Base-by-base conservation (phyloP, 2,797 vertebrate species). In the Brachymystax lenok region DNA sequence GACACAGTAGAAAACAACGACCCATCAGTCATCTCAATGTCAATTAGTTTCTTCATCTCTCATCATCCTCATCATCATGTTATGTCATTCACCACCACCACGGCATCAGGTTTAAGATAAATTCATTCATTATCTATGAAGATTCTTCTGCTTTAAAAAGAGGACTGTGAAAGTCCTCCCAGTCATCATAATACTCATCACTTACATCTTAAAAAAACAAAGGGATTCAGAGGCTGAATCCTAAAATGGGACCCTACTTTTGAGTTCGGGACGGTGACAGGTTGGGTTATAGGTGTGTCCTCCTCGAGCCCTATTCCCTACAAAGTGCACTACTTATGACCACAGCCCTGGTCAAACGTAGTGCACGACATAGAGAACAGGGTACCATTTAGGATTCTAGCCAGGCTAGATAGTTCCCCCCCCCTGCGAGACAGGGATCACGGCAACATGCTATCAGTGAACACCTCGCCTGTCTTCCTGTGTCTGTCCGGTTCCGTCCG, bases 131-230 rank as follows among this genome's bases (percentile, higher is more conserved):
- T 56, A 56, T 88, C 90, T 93, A 94, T 59, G 19, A 86, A 85
- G 91, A 93, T 93, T 94, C 56, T 89, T 86, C 91, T 94, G 93
- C 90, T 90, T 94, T 95, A 95, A 96, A 96, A 96, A 96, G 93
- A 94, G 50, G 86, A 87, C 87, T 78, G 81, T 52, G 80, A 61
- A 83, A 82, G 85, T 80, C 94, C 88, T 94, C 95, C 94, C 93
- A 94, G 92, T 93, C 90, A 33, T 93, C 90, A 84, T 80, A 75
- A 88, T 80, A 85, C 85, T 78, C 92, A 94, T 94, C 93, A 90
- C 89, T 95, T 92, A 94, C 93, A 52, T 17, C 54, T 56, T 19
- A 59, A 75, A 61, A 61, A 76, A 74, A 84, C 82, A 82, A 82
- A 85, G 50, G 64, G 14, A 64, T 14, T 61, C 71, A 74, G 74